phyloP scores from a whole-genome alignment of 2,888 invertebrate species.

The Tanypteryx hageni region DNA sequence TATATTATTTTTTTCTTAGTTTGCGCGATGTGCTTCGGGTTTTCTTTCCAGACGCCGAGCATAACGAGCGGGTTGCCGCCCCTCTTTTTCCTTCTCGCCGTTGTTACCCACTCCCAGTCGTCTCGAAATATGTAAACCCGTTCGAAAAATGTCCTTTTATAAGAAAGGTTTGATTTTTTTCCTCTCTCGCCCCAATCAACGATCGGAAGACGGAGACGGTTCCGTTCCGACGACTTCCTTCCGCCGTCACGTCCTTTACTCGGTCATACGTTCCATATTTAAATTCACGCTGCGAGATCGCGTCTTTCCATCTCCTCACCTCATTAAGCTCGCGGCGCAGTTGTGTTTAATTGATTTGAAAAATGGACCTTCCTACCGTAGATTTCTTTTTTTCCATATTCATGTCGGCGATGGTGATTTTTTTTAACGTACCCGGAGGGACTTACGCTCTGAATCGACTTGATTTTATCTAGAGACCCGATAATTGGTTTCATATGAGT shows the following conservation, averaged over 20 bases:
- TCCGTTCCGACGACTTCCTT: background rate
- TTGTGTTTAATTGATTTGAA: background rate
- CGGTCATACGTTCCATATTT: background rate
- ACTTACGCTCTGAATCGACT: too few relatives aligned
- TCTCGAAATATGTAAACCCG: background rate
- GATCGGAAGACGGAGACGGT: background rate
- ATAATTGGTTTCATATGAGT: too few relatives aligned
- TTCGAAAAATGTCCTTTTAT: background rate
- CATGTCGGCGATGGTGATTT: too few relatives aligned
- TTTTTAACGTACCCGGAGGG: too few relatives aligned
- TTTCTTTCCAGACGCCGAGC: slow-evolving; percentile 8
- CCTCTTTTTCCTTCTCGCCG: background rate
- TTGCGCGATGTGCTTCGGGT: background rate
- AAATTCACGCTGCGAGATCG: background rate
- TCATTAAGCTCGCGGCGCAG: background rate
- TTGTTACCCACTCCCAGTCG: background rate
- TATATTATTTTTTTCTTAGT: background rate
- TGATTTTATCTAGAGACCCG: too few relatives aligned
- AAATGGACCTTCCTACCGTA: background rate
- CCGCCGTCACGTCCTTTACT: background rate
- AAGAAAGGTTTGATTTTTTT: background rate
- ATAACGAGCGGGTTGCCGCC: slow-evolving; percentile 21
- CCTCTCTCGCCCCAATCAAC: background rate
- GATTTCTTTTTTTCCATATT: too few relatives aligned
- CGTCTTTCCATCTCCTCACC: background rate